Evolutionary conservation across 2,797 vertebrate species (phyloP).

Genomic region (Pelodytes ibericus): DNA sequence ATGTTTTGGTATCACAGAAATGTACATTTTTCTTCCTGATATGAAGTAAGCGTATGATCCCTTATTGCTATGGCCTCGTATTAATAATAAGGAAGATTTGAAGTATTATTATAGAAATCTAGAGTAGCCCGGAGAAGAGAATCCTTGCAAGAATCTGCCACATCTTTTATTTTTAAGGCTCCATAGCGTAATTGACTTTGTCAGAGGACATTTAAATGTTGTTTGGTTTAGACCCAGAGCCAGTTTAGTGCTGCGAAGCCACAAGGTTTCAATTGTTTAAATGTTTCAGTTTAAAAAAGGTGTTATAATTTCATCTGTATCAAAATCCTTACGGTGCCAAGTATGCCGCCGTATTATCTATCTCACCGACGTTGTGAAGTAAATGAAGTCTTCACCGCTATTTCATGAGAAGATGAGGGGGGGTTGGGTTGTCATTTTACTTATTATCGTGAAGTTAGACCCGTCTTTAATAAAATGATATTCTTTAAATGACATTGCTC

Average conservation of each 20-base stretch:
- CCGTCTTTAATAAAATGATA: background rate
- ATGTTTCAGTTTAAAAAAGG: conserved; percentile 70
- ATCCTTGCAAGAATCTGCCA: conserved; percentile 57
- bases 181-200: conserved; percentile 71
- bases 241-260: conserved; percentile 64
- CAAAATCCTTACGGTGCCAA: conserved; percentile 60
- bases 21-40: conserved; percentile 56
- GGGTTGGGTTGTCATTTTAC: conserved; percentile 52
- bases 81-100: conserved; percentile 59
- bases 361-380: conserved; percentile 46
- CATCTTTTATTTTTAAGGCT: conserved; percentile 58
- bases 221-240: conserved; percentile 66
- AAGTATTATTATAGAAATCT: conserved; percentile 62
- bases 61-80: conserved; percentile 36
- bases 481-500: background rate
- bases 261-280: conserved; percentile 65
- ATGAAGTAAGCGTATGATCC: conserved; percentile 55
- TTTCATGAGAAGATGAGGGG: conserved; percentile 53
- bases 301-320: conserved; percentile 60
- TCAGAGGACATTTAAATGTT: conserved; percentile 69
- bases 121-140: conserved; percentile 32
- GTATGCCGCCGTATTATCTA: conserved; percentile 56
- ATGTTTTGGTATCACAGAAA: conserved; percentile 58
- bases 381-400: conserved; percentile 58
- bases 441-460: conserved; percentile 36